Conservation (phyloP, 2,113 vertebrate species). For the Canis aureus region DNA sequence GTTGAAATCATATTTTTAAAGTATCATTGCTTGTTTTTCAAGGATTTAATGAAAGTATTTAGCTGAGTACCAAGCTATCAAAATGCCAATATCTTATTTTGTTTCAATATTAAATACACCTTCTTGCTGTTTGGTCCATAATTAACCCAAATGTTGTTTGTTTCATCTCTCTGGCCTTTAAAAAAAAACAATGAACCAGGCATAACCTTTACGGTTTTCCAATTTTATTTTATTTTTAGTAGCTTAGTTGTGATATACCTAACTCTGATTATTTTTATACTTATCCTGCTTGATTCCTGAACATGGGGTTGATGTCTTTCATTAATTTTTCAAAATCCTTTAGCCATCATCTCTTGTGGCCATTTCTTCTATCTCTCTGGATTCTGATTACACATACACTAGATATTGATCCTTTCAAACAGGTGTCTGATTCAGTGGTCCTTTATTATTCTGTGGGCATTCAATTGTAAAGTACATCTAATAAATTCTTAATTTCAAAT, state of each 20-base stretch:
- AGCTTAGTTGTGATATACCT: not conserved
- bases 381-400: not conserved
- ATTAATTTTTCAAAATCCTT: not conserved
- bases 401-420: not conserved
- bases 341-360: not conserved
- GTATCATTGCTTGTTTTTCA: not conserved
- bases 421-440: not conserved
- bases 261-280: not conserved
- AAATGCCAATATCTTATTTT: not conserved
- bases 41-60: not conserved
- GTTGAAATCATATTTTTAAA: constrained; percentile 16
- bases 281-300: not conserved
- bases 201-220: not conserved
- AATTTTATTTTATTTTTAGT: not conserved
- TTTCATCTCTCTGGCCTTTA: not conserved
- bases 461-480: not conserved
- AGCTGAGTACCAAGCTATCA: not conserved
- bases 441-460: not conserved
- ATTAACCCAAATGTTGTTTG: not conserved
- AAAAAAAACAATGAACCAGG: not conserved
- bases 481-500: not conserved
- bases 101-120: not conserved
- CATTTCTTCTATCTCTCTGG: not conserved
- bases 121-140: not conserved
- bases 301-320: not conserved